Percentiles rank a stretch among this genome's conserved stretches.
Conservation (phyloP, 2,113 vertebrate species). For the Phasianus colchicus region DNA sequence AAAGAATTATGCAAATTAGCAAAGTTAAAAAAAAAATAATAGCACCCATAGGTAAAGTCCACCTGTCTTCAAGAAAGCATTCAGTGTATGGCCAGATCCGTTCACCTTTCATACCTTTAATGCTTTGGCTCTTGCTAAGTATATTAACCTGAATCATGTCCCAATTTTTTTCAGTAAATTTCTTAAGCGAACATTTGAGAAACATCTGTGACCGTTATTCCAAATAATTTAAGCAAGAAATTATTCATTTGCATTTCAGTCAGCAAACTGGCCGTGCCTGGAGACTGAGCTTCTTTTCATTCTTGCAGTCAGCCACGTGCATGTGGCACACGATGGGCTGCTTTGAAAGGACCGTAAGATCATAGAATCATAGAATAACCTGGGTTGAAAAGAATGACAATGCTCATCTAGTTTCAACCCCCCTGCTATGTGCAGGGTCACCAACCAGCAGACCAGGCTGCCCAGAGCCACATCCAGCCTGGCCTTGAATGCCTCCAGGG, state of each 20-base stretch:
- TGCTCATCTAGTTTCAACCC: too few species aligned
- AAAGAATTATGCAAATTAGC: neutral
- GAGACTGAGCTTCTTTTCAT: neutral
- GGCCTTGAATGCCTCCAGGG: too few species aligned
- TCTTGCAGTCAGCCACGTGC: fast-evolving
- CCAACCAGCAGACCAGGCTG: too few species aligned
- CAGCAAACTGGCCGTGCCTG: neutral
- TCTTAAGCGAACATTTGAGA: neutral
- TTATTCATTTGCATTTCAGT: neutral
- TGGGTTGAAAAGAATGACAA: too few species aligned
- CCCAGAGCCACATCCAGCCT: too few species aligned
- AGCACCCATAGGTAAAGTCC: neutral
- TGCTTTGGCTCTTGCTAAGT: neutral
- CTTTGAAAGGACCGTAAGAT: neutral
- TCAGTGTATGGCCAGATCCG: neutral
- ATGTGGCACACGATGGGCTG: fast-evolving
- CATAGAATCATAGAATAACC: too few species aligned
- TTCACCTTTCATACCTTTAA: neutral
- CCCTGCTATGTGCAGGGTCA: too few species aligned
- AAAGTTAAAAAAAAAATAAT: neutral
- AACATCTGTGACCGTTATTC: neutral
- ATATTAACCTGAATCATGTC: neutral
- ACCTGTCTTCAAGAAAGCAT: neutral
- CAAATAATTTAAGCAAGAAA: neutral
- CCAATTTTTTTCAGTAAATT: neutral